Conservation (phyloP, 2,113 vertebrate genomes). For the Cheirogaleus medius region DNA sequence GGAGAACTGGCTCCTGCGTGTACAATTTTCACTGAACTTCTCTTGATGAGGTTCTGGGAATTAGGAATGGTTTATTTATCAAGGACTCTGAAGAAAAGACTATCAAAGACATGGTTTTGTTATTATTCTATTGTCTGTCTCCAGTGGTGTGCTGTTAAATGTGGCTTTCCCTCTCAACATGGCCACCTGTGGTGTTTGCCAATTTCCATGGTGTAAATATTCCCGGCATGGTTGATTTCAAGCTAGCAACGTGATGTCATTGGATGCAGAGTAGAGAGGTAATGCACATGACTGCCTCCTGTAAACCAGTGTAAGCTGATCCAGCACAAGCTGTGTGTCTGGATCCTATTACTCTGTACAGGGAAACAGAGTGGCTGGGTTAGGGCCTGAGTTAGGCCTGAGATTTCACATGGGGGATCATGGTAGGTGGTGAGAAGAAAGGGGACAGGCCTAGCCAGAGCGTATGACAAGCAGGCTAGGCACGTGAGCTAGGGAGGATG, state of each 20-base stretch:
- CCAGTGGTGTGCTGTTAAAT: background rate
- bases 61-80: background rate
- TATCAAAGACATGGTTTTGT: background rate
- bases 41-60: background rate
- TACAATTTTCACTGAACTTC: background rate
- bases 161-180: background rate
- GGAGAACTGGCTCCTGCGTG: background rate
- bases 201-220: constrained; percentile 47
- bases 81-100: background rate
- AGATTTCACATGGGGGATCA: background rate
- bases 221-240: background rate
- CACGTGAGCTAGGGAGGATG: too few relatives aligned
- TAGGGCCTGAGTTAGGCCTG: background rate
- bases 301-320: background rate
- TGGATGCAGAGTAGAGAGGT: background rate
- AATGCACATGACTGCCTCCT: rapidly evolving
- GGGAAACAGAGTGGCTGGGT: background rate
- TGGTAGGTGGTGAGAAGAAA: background rate
- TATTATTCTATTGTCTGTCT: background rate
- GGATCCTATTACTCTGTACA: background rate
- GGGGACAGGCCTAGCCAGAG: background rate
- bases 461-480: background rate
- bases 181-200: background rate
- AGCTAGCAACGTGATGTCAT: background rate
- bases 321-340: background rate